Conservation (phyloP, 2,797 vertebrate genomes). For the Danio jaintianensis region DNA sequence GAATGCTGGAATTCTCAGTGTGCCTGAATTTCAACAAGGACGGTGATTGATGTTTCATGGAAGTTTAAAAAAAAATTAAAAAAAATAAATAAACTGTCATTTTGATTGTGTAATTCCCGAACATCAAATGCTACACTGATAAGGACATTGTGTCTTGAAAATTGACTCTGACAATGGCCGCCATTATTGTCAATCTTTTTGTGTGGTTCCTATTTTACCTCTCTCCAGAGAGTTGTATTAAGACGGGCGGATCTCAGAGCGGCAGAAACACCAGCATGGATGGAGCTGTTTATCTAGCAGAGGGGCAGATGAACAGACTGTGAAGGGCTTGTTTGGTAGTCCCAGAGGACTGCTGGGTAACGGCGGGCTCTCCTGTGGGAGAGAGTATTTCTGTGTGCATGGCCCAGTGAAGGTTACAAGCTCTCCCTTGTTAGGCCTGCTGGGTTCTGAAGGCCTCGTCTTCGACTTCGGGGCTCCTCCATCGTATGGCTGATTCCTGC, state of each 20-base stretch:
- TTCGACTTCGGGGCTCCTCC: constrained; percentile 57
- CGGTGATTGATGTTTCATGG: background rate
- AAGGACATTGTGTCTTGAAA: constrained; percentile 42
- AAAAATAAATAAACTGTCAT: too few species aligned
- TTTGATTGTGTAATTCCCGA: constrained; percentile 39
- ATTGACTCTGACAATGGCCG: constrained; percentile 27
- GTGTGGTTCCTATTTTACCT: constrained; percentile 37
- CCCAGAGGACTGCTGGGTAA: constrained; percentile 32
- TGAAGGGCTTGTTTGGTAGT: constrained; percentile 49
- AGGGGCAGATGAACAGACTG: constrained; percentile 56
- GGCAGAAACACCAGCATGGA: background rate
- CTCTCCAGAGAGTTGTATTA: constrained; percentile 32
- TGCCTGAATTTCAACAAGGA: constrained; percentile 27
- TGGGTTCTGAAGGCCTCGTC: constrained; percentile 55
- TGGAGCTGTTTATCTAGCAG: constrained; percentile 50
- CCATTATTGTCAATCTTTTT: constrained; percentile 31
- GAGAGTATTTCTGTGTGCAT: constrained; percentile 44
- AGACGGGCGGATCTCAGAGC: background rate
- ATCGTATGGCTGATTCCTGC: constrained; percentile 61
- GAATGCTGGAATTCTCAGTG: constrained; percentile 8
- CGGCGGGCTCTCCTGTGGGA: constrained; percentile 28
- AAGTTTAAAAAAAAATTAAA: background rate
- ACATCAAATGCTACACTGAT: constrained; percentile 49
- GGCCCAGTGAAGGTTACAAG: constrained; percentile 57
- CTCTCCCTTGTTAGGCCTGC: constrained; percentile 54